Evolutionary conservation across 2,113 vertebrate species (phyloP).

Genomic region (Crotophaga sulcirostris): DNA sequence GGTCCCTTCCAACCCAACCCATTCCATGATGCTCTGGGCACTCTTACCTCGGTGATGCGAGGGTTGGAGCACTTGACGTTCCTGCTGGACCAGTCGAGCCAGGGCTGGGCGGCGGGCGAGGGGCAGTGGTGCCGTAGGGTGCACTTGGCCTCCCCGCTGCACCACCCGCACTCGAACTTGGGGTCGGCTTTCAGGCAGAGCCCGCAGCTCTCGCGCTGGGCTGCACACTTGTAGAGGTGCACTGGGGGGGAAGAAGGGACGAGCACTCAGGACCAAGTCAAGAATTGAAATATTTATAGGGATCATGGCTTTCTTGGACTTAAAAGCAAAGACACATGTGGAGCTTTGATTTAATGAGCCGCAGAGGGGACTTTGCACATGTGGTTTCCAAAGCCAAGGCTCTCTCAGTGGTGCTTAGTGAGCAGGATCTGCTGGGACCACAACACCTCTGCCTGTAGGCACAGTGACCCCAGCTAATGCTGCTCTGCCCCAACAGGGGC

Average conservation of each 20-base stretch:
- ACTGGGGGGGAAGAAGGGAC: constrained; percentile 73
- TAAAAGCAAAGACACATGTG: accelerated
- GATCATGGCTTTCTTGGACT: background rate
- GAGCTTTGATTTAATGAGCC: background rate
- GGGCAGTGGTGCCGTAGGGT: constrained; percentile 87
- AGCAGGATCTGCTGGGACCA: background rate
- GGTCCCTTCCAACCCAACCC: too few species aligned
- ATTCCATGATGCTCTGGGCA: too few species aligned
- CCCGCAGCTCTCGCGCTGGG: constrained; percentile 96
- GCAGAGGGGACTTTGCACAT: accelerated
- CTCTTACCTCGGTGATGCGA: constrained; percentile 92
- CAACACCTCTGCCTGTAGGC: accelerated
- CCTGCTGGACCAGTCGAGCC: constrained; percentile 90
- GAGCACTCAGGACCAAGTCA: accelerated
- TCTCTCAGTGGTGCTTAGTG: background rate
- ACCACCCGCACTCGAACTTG: constrained; percentile 97
- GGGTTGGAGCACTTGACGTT: constrained; percentile 98
- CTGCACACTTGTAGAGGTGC: constrained; percentile 95
- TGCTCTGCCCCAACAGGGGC: background rate
- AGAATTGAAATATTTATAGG: accelerated
- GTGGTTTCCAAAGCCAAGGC: background rate
- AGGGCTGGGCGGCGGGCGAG: constrained; percentile 78
- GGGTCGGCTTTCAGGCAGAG: constrained; percentile 93
- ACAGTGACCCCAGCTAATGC: accelerated
- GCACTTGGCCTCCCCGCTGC: constrained; percentile 87